Conservation (phyloP, 2,797 vertebrate genomes). For the Aulostomus chinensis region DNA sequence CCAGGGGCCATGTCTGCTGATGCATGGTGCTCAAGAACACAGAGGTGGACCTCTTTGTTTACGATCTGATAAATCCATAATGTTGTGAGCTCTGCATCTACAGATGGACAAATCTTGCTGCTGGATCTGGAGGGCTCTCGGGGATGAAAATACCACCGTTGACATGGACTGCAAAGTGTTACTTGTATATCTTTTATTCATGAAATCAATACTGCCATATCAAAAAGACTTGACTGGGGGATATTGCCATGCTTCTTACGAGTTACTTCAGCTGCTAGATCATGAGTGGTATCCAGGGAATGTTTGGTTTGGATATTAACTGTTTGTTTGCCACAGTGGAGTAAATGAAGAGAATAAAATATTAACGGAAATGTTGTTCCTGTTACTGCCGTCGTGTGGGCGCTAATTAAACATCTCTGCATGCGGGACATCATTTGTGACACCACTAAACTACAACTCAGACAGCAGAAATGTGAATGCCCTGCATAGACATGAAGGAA, state of each 20-base stretch:
- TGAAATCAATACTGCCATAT: conserved; percentile 33
- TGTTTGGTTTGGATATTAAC: too few relatives aligned
- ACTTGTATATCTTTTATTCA: conserved; percentile 28
- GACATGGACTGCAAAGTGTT: conserved; percentile 15
- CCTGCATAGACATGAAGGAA: too few relatives aligned
- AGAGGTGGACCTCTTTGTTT: too few relatives aligned
- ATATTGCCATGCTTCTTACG: conserved; percentile 26
- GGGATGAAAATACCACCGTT: conserved; percentile 12
- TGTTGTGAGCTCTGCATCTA: too few relatives aligned
- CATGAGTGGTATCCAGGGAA: not conserved
- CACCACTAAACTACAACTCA: conserved; percentile 12
- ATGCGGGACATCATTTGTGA: conserved; percentile 25
- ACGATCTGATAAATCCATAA: too few relatives aligned
- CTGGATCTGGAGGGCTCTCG: conserved; percentile 8
- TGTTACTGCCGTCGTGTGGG: conserved; percentile 21
- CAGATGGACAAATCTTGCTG: conserved; percentile 24
- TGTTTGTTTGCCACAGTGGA: too few relatives aligned
- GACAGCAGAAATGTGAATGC: too few relatives aligned
- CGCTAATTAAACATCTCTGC: conserved; percentile 20
- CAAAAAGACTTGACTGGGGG: conserved; percentile 5
- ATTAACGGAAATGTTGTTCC: conserved; percentile 37
- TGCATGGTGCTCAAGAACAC: too few relatives aligned
- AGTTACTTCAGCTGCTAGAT: conserved; percentile 12
- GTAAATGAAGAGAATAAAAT: conserved; percentile 18
- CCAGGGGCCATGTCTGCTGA: too few relatives aligned